Conservation (phyloP, 1,140 invertebrate genomes). For the Drosophila elegans region DNA sequence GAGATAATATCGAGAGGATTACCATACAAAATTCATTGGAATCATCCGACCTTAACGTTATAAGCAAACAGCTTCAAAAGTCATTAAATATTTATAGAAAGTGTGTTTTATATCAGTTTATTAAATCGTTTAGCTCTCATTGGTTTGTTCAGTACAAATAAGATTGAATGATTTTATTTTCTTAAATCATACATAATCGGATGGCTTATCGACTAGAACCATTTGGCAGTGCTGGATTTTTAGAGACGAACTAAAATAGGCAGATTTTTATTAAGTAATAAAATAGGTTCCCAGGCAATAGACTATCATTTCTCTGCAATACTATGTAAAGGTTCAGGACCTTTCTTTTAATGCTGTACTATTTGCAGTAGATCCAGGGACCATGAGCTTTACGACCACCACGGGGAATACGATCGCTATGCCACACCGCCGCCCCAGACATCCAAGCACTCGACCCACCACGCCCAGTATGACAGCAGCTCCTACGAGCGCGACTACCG, state of each 20-base stretch:
- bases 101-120: neutral
- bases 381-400: slow-evolving; percentile 79
- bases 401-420: slow-evolving; percentile 79
- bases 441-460: slow-evolving; percentile 80
- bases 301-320: neutral
- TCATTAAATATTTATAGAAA: too few species aligned
- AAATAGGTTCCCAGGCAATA: too few species aligned
- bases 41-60: too few species aligned
- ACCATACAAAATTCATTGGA: too few species aligned
- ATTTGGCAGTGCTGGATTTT: too few species aligned
- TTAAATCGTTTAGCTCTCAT: neutral
- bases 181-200: too few species aligned
- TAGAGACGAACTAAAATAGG: too few species aligned
- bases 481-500: slow-evolving; percentile 82
- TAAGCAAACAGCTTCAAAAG: too few species aligned
- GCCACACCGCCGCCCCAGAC: slow-evolving; percentile 75
- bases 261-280: too few species aligned
- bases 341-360: neutral
- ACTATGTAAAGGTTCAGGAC: neutral
- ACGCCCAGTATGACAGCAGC: slow-evolving; percentile 76
- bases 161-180: neutral
- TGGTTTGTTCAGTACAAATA: neutral
- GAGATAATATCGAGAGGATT: too few species aligned
- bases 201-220: too few species aligned
- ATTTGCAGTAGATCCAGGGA: slow-evolving; percentile 67